These are phyloP conservation scores for Diarsia rubi DNA, from an alignment of 2,888 invertebrate species.

Conservation along the genomic window DNA sequence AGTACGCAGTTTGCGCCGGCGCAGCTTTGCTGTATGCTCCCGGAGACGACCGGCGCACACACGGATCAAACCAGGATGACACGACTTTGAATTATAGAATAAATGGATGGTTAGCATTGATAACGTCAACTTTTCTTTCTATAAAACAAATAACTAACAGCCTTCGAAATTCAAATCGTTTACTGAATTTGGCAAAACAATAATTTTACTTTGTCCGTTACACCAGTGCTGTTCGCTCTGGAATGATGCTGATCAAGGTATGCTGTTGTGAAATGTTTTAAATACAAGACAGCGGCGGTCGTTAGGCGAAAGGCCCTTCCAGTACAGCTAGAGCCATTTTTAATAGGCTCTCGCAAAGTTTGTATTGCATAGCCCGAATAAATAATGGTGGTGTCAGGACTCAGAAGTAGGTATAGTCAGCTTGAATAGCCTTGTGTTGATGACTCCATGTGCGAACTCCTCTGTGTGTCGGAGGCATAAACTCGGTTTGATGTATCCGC, in stretches of 20 bases:
- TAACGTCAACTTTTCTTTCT: not conserved
- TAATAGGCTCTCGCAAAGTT: not conserved
- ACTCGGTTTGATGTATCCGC: slow-evolving; percentile 40
- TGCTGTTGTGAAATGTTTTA: not conserved
- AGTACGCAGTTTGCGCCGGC: slow-evolving; percentile 38
- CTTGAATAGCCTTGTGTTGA: too few species aligned
- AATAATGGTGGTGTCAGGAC: not conserved
- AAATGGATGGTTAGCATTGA: slow-evolving; percentile 13
- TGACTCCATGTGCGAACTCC: slow-evolving; percentile 10
- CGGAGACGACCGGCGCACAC: slow-evolving; percentile 27
- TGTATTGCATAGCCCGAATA: not conserved
- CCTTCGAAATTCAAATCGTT: not conserved
- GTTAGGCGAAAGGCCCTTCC: not conserved
- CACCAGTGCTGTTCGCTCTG: not conserved
- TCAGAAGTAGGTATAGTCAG: not conserved
- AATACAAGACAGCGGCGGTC: not conserved
- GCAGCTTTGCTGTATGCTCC: slow-evolving; percentile 34
- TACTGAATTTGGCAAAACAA: not conserved
- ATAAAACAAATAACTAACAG: not conserved
- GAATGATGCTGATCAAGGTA: not conserved
- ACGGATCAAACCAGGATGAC: slow-evolving; percentile 1
- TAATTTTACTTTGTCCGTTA: not conserved
- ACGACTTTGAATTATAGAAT: not conserved
- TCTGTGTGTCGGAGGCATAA: slow-evolving; percentile 33
- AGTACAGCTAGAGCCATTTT: not conserved